Evolutionary conservation across 2,888 invertebrate genomes (phyloP), one percentile per base, ranked within the genome.

Genomic region (Apotomis capreana): DNA sequence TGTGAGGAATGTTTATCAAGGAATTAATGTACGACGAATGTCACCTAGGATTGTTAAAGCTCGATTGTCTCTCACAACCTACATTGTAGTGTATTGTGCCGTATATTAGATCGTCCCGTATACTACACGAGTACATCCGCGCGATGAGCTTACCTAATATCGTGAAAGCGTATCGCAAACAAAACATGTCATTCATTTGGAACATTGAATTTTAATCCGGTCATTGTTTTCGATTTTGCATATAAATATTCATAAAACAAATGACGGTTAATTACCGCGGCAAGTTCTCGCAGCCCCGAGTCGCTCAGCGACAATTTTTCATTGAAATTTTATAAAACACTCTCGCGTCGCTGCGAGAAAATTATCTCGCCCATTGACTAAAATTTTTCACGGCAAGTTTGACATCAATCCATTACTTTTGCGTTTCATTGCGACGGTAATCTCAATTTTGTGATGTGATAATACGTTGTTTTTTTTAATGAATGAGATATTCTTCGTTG

Each of bases 331-430:
- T 85, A 85, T 87, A 85, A 88, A 91, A 89, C 86, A 90, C 87
- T 86, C 83, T 84, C 84, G 82, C 84, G 83, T 84, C 84, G 84
- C 85, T 82, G 81, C 80, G 82, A 84, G 84, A 79, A 89, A 91
- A 91, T 91, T 91, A 91, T 91, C 91, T 91, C 87, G 87, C 88
- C 88, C 91, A 90, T 91, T 91, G 91, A 89, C 87, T 87, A 85
- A 88, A 87, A 89, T 88, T 90, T 91, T 92, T 92, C 90, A 89
- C 89, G 84, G 88, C 86, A 89, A 91, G 90, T 91, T 91, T 90
- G 89, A 89, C 91, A 91, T 89, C 90, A 89, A 90, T 90, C 89
- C 89, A 90, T 91, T 91, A 90, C 84, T 84, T 90, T 88, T 89
- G 78, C 85, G 88, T 89, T 90, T 89, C 90, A 90, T 92, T 90